phyloP scores from a whole-genome alignment of 2,113 vertebrate species.

The Daubentonia madagascariensis region DNA sequence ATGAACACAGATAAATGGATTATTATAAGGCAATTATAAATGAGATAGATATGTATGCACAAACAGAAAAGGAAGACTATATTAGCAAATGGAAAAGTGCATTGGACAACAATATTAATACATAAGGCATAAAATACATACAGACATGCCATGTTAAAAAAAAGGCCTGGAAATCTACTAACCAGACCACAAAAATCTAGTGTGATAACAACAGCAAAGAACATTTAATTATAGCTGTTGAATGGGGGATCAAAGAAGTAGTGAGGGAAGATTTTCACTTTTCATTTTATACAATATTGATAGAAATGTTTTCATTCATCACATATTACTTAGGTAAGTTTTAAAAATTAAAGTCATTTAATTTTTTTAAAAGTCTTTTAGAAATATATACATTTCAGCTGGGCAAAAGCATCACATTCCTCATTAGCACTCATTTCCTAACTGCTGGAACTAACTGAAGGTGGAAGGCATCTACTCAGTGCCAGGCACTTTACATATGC shows the following conservation, averaged over 20 bases:
- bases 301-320: background rate
- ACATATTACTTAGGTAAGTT: background rate
- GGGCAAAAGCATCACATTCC: background rate
- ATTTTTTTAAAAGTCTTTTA: background rate
- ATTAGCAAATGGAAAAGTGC: background rate
- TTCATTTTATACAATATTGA: background rate
- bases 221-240: background rate
- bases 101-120: background rate
- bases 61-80: background rate
- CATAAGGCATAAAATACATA: background rate
- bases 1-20: background rate
- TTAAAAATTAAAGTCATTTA: background rate
- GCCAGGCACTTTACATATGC: background rate
- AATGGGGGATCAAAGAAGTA: background rate
- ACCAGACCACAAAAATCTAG: background rate
- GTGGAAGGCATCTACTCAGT: background rate
- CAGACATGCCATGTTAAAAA: background rate
- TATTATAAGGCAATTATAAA: background rate
- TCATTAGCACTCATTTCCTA: background rate
- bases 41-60: background rate
- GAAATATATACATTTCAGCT: background rate
- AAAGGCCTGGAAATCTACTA: background rate
- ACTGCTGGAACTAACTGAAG: fast-evolving
- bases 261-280: background rate
- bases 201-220: too few species aligned